A percentile compares a stretch with the other conserved stretches of the same genome.
These are phyloP conservation scores for Leptinotarsa defecta DNA, from an alignment of 1,140 invertebrate genomes.

Conservation along the genomic window DNA sequence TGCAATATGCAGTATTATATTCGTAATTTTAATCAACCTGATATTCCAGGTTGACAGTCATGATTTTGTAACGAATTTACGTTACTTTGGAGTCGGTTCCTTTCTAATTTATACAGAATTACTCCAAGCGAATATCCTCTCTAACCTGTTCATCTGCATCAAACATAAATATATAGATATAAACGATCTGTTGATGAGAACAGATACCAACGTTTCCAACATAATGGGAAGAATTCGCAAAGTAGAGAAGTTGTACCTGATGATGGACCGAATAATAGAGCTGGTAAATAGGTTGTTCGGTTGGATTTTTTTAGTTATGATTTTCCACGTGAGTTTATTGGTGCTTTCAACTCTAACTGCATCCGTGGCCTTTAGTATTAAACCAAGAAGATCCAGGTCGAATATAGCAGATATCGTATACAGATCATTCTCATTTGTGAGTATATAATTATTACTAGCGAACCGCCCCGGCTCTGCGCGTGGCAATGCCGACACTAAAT, in stretches of 20 bases:
- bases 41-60: not conserved
- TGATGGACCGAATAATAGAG: not conserved
- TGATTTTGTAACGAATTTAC: not conserved
- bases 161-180: slow-evolving; percentile 1
- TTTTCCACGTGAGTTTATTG: not conserved
- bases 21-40: not conserved
- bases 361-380: too few relatives aligned
- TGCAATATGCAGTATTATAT: not conserved
- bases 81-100: not conserved
- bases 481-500: too few relatives aligned
- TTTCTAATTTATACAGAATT: not conserved
- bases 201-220: not conserved
- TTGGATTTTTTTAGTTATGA: not conserved
- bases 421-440: too few relatives aligned
- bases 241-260: not conserved
- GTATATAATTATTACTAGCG: too few relatives aligned
- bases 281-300: not conserved
- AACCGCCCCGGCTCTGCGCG: too few relatives aligned
- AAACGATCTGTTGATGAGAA: not conserved
- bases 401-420: too few relatives aligned
- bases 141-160: not conserved
- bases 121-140: not conserved
- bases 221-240: not conserved
- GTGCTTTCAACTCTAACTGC: not conserved
- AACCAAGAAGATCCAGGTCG: too few relatives aligned